Percentiles rank a stretch among this genome's conserved stretches.
Evolutionary conservation across 1,140 invertebrate species (phyloP).

Genomic region (Eciton burchellii): DNA sequence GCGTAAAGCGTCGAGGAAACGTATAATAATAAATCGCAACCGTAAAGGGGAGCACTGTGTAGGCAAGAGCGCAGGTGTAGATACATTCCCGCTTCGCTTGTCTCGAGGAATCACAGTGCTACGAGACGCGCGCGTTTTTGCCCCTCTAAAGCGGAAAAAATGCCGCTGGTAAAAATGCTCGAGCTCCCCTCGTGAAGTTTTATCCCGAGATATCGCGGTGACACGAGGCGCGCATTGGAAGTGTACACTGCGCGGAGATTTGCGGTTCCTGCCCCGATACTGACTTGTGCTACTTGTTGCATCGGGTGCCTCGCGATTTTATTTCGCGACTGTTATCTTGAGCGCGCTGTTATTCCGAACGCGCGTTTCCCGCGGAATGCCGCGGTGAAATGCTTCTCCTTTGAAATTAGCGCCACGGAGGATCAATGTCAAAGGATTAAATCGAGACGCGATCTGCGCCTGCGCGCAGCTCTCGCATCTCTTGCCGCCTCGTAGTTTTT

Average conservation of each 20-base stretch:
- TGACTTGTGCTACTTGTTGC: constrained; percentile 66
- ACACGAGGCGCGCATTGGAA: constrained; percentile 39
- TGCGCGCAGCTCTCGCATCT: too few relatives aligned
- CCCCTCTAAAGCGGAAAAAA: background rate
- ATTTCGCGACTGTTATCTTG: constrained; percentile 10
- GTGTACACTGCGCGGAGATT: constrained; percentile 55
- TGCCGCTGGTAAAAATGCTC: constrained; percentile 45
- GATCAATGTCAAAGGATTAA: too few relatives aligned
- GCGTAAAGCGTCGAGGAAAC: background rate
- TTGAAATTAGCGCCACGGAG: too few relatives aligned
- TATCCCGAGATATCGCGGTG: constrained; percentile 60
- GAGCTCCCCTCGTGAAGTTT: constrained; percentile 45
- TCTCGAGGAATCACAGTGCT: constrained; percentile 2
- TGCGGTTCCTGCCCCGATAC: constrained; percentile 60
- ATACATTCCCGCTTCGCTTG: background rate
- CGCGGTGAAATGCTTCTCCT: too few relatives aligned
- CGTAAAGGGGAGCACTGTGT: too few relatives aligned
- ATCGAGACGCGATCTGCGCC: too few relatives aligned
- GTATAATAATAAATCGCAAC: background rate
- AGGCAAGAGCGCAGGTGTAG: background rate
- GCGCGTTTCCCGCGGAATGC: too few relatives aligned
- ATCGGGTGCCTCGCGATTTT: constrained; percentile 39
- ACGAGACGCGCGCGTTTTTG: constrained; percentile 9
- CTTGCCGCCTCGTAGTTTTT: too few relatives aligned
- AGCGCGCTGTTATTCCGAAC: constrained; percentile 12